Evolutionary conservation across 2,113 vertebrate species (phyloP).

Genomic region (Hylia prasina): DNA sequence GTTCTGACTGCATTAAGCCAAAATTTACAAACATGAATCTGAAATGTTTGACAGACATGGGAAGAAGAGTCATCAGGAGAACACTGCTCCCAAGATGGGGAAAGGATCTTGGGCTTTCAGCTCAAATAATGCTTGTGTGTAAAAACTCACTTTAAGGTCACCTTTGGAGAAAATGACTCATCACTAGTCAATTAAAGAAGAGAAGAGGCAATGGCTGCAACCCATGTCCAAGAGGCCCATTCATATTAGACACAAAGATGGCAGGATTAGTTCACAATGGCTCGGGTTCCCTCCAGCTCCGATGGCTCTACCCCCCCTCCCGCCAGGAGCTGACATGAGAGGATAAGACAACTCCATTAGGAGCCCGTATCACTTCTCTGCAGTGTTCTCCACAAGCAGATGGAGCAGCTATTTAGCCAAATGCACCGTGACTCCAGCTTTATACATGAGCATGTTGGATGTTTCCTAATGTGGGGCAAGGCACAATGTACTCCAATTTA

Average conservation of each 20-base stretch:
- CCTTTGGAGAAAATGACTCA: neutral
- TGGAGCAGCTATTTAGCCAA: conserved; percentile 57
- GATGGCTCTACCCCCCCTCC: neutral
- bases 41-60: conserved; percentile 34
- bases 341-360: conserved; percentile 51
- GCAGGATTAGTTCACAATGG: neutral
- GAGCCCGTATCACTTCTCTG: neutral
- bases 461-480: conserved; percentile 38
- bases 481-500: neutral
- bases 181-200: neutral
- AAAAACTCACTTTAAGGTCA: neutral
- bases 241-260: neutral
- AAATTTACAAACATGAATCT: conserved; percentile 25
- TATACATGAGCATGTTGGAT: conserved; percentile 56
- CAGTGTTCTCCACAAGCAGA: conserved; percentile 48
- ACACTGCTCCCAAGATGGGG: accelerated
- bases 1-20: conserved; percentile 12
- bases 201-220: neutral
- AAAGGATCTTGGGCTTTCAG: neutral
- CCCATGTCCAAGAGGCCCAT: neutral
- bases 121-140: neutral
- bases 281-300: neutral
- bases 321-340: neutral
- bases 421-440: conserved; percentile 54
- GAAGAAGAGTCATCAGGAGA: neutral